Base-by-base conservation (phyloP, 2,797 vertebrate species). In the Odontamblyopus lacepedii region DNA sequence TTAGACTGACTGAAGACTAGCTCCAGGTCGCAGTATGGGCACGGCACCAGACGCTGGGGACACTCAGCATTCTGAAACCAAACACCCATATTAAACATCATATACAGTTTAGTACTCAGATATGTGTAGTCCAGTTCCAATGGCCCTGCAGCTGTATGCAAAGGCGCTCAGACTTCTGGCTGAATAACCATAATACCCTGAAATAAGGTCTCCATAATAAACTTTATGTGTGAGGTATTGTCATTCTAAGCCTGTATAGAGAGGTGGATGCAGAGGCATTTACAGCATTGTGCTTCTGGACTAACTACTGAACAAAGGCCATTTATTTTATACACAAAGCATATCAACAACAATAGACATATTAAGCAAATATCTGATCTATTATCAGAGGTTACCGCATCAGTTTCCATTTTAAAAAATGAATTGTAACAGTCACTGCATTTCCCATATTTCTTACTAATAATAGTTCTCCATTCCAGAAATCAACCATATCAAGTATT, bases 21-120 rank as follows among this genome's bases (percentile, higher is more conserved):
- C 90, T 97, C 96, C 77, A 99, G 87, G 77, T 97, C 95, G 55
- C 98, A 99, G 88, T 95, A 98, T 80, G 93, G 96, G 84, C 98
- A 99, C 0, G 94, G 83, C 5, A 93, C 92, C 56, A 96, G 91
- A 0, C 97, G 95, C 87, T 97, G 92, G 32, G 95, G 88, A 78
- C 98, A 99, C 19, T 94, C 94, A 0, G 87, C 88, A 66, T 73
- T 90, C 94, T 92, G 74, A 35, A 83, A 65, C 23, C 77, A 60
- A 72, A 77, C 8, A 44, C 19, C n/a, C 32, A 12, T 4, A 72
- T 51, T 0, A 18, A 16, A 5, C 23, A 57, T 15, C 51, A 53
- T 2, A 53, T 44, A 38, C 35, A 44, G 41, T 48, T 55, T 55
- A 5, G 18, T 55, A 18, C 51, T 53, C 18, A 53, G 5, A 53